A percentile compares a stretch with the other conserved stretches of the same genome.
Evolutionary conservation across 2,888 invertebrate species (phyloP).

Genomic region (Mylabris sibirica): DNA sequence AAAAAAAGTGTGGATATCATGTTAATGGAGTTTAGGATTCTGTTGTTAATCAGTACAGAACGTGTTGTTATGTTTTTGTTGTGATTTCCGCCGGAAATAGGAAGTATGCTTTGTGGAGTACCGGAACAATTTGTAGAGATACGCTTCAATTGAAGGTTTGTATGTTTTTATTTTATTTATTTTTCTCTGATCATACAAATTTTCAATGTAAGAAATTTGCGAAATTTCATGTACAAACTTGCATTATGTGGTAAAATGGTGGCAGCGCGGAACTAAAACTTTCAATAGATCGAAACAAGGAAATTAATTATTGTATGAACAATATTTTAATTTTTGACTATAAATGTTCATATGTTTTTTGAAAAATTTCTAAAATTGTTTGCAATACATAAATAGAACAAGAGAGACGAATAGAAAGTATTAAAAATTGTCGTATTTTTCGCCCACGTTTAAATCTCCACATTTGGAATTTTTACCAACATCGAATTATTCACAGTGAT

Average conservation of each 20-base stretch:
- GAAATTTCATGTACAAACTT: not conserved
- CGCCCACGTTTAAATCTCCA: not conserved
- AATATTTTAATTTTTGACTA: too few species aligned
- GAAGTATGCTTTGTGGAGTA: constrained; percentile 30
- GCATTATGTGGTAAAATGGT: constrained; percentile 2
- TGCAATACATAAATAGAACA: too few species aligned
- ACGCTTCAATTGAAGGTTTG: constrained; percentile 29
- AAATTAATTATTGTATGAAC: not conserved
- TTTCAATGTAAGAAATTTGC: too few species aligned
- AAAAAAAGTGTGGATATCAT: constrained; percentile 17
- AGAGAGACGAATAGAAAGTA: not conserved
- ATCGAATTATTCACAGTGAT: not conserved
- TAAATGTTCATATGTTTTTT: too few species aligned
- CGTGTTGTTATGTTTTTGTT: constrained; percentile 22
- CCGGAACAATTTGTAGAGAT: constrained; percentile 25
- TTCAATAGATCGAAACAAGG: not conserved
- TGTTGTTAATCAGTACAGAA: constrained; percentile 7
- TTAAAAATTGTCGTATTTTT: not conserved
- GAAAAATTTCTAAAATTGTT: too few species aligned
- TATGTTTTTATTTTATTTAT: constrained; percentile 16
- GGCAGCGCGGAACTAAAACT: not conserved
- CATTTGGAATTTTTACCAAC: not conserved
- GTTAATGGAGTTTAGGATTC: not conserved
- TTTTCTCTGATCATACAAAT: not conserved
- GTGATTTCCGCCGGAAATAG: constrained; percentile 25